These are phyloP conservation scores for Pandemis heparana DNA, from an alignment of 2,888 invertebrate species.

Conservation along the genomic window DNA sequence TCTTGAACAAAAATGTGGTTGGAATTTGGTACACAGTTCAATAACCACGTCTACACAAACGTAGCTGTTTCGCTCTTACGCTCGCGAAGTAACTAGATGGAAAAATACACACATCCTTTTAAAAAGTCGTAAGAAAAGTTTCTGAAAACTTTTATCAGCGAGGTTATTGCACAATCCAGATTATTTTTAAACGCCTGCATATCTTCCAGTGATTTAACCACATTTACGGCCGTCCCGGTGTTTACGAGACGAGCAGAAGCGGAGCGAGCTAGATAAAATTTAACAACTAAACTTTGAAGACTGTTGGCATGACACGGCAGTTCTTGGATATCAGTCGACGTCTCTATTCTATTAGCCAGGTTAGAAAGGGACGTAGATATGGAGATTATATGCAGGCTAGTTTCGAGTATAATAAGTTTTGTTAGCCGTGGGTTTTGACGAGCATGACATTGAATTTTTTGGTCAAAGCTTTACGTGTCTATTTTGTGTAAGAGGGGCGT, in stretches of 20 bases:
- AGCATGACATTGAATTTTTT: not conserved
- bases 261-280: constrained; percentile 59
- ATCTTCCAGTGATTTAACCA: constrained; percentile 52
- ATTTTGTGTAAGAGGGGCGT: no score
- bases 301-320: constrained; percentile 48
- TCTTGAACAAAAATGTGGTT: no score
- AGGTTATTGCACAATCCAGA: not conserved
- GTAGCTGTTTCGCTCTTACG: no score
- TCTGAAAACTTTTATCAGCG: not conserved
- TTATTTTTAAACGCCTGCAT: constrained; percentile 31
- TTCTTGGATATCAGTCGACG: constrained; percentile 12
- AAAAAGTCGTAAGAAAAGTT: not conserved
- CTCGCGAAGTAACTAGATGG: no score
- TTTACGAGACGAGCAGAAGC: constrained; percentile 59
- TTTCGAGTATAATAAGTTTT: not conserved
- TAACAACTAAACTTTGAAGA: constrained; percentile 58
- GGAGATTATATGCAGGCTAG: not conserved
- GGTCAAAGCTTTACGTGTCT: no score
- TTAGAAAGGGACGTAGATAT: not conserved
- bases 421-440: not conserved
- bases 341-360: not conserved
- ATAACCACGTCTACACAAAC: no score
- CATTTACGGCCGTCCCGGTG: constrained; percentile 57
- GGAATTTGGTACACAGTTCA: no score
- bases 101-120: no score